Evolutionary conservation across 1,140 invertebrate genomes (phyloP), one percentile per base, ranked within the genome.

Genomic region (Lethocerus indicus): DNA sequence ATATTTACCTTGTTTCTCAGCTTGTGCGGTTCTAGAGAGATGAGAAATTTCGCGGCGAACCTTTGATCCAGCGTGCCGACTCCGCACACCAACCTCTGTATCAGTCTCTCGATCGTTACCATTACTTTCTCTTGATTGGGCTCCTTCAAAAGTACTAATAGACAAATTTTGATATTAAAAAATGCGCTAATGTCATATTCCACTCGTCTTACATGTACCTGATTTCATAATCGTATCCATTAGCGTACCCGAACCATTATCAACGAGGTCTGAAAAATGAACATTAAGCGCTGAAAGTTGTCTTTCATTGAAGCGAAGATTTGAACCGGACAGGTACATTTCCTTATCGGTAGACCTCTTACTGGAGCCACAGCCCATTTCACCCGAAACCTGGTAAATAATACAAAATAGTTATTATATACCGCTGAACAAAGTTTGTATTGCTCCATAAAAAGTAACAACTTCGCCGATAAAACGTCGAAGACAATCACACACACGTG

Each of bases 51-150:
- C 25, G 74, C 73, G 35, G 72, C 63, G 57, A 81, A 81, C 54
- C 76, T 65, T 0, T 67, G 63, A 60, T 81, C 79, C 41, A 76
- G 64, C 54, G 71, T 70, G 0, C 75, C 75, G 1, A 72, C 75
- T 12, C 71, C 71, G 54, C 74, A 74, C 39, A 79, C 61, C 35
- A 81, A 65, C 50, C 76, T 59, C 63, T 81, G 78, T 2, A 80
- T 69, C 36, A 81, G 61, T 51, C 70, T 63, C 58, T 81, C 76
- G 4, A 76, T 71, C 18, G 54, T 18, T 4, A 52, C 52, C 44
- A 39, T 26, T 12, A 41, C 26, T n/a, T 35, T 49, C 7, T 54
- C 49, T 6, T 36, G 27, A 7, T 23, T 26, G 35, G 46, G 36
- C n/a, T 54, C 49, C 36, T 39, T 51, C n/a, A 29, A 25, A 5